Evolutionary conservation across 2,797 vertebrate genomes (phyloP), one percentile per base, ranked within the genome.

Genomic region (Crocodylus rhombifer): DNA sequence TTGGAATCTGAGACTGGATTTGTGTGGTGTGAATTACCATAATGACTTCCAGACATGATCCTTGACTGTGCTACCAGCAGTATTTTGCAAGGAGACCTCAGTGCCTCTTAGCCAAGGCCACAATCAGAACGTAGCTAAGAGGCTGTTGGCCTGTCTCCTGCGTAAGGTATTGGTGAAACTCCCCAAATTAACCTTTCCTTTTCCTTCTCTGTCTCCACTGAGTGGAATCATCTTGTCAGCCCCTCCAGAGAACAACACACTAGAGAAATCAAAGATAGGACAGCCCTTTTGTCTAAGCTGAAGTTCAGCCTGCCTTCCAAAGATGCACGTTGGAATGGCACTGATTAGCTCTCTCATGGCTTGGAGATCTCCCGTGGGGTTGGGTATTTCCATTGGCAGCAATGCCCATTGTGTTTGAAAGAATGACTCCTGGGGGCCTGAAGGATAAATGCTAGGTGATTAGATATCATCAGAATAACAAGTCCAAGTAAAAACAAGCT

Each of bases 311-410:
- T 51, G 9, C 42, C 65, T 88, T 92, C 92, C 90, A 26, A 94
- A 95, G 94, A 94, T 81, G 90, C 88, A 71, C 91, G 91, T 94
- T 14, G 26, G 94, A 94, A 93, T 84, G 85, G 36, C 88, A 83
- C 8, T 67, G 88, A 94, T 95, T 91, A 88, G 87, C 95, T 92
- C 91, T 92, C 85, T 81, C 2, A 18, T 79, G 87, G 93, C 91
- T 95, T 91, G 90, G 84, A 78, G 84, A 95, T 92, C 93, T 95
- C 95, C 95, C 91, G 80, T 83, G 82, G 95, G 95, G 69, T 91
- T 96, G 93, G 95, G 88, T 90, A 97, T 94, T 97, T 94, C 95
- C 90, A 96, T 96, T 96, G 95, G 95, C 88, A 97, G 93, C 89
- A 91, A 82, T 61, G 90, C 93, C 95, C 89, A 96, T 97, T 96